Evolutionary conservation across 1,140 invertebrate species (phyloP).

Genomic region (Diorhabda carinulata): DNA sequence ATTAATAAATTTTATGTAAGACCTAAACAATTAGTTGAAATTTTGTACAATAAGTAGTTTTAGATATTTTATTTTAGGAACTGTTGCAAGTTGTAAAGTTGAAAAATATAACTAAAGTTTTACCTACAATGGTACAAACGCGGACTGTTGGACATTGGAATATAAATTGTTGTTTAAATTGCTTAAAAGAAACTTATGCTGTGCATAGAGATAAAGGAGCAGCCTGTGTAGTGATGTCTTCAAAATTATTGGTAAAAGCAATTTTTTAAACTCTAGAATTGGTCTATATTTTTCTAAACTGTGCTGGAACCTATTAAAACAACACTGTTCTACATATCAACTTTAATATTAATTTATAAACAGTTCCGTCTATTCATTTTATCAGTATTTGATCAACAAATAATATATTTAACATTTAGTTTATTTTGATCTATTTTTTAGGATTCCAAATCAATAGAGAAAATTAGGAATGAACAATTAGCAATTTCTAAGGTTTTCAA

Average conservation of each 20-base stretch:
- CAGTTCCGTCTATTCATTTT: too few species aligned
- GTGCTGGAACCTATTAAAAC: neutral
- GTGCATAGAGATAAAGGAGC: slow-evolving; percentile 51
- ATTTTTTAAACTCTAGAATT: slow-evolving; percentile 16
- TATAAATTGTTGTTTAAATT: slow-evolving; percentile 50
- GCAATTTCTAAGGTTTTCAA: slow-evolving; percentile 36
- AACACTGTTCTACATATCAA: too few species aligned
- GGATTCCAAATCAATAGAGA: slow-evolving; percentile 30
- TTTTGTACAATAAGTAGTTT: neutral
- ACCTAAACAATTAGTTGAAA: too few species aligned
- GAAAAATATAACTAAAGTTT: slow-evolving; percentile 50
- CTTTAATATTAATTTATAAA: too few species aligned
- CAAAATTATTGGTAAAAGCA: slow-evolving; percentile 47
- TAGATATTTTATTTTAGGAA: slow-evolving; percentile 40
- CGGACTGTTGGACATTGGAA: slow-evolving; percentile 51
- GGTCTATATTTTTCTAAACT: neutral
- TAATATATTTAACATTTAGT: too few species aligned
- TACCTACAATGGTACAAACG: slow-evolving; percentile 48
- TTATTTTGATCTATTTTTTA: slow-evolving; percentile 13
- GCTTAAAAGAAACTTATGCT: slow-evolving; percentile 50
- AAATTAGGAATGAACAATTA: slow-evolving; percentile 25
- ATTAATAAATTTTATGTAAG: too few species aligned
- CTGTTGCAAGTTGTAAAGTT: slow-evolving; percentile 47
- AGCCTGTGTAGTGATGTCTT: slow-evolving; percentile 49
- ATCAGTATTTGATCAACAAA: too few species aligned